Percentiles rank a stretch among this genome's conserved stretches.
Evolutionary conservation across 2,888 invertebrate species (phyloP).

Genomic region (Platycnemis pennipes): DNA sequence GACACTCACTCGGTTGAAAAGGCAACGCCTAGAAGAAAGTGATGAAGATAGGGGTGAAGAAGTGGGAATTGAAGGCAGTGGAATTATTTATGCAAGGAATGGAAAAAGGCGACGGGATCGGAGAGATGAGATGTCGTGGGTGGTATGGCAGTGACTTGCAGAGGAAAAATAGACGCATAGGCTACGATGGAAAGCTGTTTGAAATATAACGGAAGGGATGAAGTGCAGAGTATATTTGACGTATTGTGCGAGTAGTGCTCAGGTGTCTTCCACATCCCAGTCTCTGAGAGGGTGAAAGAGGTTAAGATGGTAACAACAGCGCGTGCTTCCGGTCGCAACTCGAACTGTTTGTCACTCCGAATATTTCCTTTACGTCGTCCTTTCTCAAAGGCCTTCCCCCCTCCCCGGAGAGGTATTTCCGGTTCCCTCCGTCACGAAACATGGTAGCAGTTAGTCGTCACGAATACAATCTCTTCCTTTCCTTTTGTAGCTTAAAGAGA

Average conservation of each 20-base stretch:
- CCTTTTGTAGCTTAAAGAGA: not conserved
- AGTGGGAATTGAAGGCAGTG: no score
- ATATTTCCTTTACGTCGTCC: not conserved
- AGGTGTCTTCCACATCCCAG: not conserved
- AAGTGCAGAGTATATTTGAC: not conserved
- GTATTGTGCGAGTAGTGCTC: not conserved
- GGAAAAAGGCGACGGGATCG: no score
- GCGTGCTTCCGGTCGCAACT: not conserved
- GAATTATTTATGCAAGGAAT: no score
- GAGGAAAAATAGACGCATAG: no score
- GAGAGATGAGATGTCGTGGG: no score
- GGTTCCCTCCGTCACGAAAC: not conserved
- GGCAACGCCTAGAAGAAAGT: no score
- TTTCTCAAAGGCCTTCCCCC: not conserved
- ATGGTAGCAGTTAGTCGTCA: not conserved
- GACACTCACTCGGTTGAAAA: no score
- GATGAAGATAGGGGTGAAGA: no score
- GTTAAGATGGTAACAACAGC: not conserved
- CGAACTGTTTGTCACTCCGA: not conserved
- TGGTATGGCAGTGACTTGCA: not conserved
- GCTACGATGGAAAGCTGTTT: not conserved
- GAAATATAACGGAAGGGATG: not conserved
- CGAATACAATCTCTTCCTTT: not conserved
- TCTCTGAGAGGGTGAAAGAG: not conserved
- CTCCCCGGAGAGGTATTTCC: not conserved